phyloP scores from a whole-genome alignment of 2,797 vertebrate species.

The Anguilla megastoma region DNA sequence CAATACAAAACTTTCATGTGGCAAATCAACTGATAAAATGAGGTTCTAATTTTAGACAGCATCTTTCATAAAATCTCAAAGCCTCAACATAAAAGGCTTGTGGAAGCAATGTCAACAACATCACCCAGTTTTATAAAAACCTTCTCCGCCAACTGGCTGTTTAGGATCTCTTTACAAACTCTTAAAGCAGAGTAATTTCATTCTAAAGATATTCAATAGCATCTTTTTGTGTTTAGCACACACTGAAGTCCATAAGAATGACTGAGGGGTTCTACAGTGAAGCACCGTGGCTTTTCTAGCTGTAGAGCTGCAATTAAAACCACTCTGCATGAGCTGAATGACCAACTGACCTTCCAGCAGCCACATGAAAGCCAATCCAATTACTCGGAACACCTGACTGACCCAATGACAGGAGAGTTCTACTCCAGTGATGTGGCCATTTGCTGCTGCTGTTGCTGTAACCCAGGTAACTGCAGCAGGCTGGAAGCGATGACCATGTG shows the following conservation, averaged over 20 bases:
- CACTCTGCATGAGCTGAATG: neutral
- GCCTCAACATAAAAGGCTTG: neutral
- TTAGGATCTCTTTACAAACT: neutral
- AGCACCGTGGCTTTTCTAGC: neutral
- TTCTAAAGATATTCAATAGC: neutral
- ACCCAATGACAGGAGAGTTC: neutral
- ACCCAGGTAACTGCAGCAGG: neutral
- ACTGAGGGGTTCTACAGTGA: neutral
- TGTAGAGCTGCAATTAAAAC: neutral
- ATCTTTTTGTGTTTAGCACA: neutral
- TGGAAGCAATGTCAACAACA: neutral
- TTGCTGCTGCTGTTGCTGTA: neutral
- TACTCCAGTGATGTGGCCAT: neutral
- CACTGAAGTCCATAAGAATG: neutral
- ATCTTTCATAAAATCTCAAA: neutral
- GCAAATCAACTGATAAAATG: neutral
- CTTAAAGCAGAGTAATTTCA: neutral
- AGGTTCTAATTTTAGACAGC: neutral
- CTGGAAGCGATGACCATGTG: neutral
- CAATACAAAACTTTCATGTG: neutral
- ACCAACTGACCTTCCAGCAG: neutral
- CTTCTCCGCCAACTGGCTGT: neutral
- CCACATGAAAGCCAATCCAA: neutral
- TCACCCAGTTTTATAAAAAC: neutral
- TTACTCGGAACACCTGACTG: neutral